Evolutionary conservation across 2,888 invertebrate genomes (phyloP).

Genomic region (Chalcis sispes): DNA sequence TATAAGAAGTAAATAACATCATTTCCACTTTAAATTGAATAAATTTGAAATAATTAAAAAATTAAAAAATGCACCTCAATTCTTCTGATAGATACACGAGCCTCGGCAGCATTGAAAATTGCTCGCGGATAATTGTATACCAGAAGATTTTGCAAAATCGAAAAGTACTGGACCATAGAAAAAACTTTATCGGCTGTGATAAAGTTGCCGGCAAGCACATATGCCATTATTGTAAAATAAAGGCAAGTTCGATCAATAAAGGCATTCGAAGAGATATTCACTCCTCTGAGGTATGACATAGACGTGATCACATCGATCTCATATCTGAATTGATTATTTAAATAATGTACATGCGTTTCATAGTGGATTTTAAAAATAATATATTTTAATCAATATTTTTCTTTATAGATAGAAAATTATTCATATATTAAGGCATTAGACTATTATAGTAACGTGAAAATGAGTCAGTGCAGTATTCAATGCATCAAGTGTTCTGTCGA

Average conservation of each 20-base stretch:
- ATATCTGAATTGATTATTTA: conserved; percentile 74
- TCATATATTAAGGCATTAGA: too few relatives aligned
- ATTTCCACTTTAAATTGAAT: background rate
- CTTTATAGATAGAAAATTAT: too few relatives aligned
- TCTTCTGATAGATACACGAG: conserved; percentile 80
- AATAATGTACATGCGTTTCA: background rate
- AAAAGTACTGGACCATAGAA: conserved; percentile 87
- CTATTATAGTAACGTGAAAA: too few relatives aligned
- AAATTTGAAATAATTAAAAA: background rate
- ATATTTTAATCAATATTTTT: background rate
- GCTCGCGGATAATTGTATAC: conserved; percentile 82
- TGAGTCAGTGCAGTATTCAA: too few relatives aligned
- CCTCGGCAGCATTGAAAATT: conserved; percentile 80
- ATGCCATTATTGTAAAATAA: conserved; percentile 87
- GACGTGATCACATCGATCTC: conserved; percentile 83
- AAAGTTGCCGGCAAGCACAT: conserved; percentile 80
- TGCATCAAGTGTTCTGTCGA: too few relatives aligned
- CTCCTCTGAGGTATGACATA: conserved; percentile 83
- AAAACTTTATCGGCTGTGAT: conserved; percentile 83
- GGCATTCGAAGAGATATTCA: conserved; percentile 82
- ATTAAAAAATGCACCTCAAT: conserved; percentile 77
- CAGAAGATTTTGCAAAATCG: conserved; percentile 83
- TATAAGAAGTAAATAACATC: background rate
- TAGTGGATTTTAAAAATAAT: background rate
- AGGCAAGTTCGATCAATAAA: conserved; percentile 91